Conservation (phyloP, 2,888 invertebrate species). For the Aleiodes testaceus region DNA sequence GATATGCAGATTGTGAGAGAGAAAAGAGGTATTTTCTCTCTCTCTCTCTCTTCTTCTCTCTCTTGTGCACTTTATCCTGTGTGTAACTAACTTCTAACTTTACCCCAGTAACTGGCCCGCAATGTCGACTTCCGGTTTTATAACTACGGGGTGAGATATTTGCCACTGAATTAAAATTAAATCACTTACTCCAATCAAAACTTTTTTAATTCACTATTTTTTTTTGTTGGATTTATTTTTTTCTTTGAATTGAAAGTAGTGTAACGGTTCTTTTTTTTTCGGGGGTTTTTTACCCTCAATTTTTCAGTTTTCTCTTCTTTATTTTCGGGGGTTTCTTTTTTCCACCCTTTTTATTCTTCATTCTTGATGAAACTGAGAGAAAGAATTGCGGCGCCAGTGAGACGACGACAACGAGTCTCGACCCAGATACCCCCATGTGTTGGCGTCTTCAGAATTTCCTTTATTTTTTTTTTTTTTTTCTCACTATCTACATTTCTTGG, state of each 20-base stretch:
- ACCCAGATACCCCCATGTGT: conserved; percentile 68
- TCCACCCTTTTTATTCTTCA: conserved; percentile 25
- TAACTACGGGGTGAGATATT: conserved; percentile 7
- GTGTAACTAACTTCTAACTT: conserved; percentile 72
- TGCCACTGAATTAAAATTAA: conserved; percentile 49
- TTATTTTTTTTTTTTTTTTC: conserved; percentile 60
- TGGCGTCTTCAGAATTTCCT: conserved; percentile 61
- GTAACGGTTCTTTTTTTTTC: conserved; percentile 34
- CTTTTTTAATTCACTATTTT: neutral
- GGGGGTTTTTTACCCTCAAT: conserved; percentile 38
- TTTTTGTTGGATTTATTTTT: neutral
- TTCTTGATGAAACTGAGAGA: conserved; percentile 54
- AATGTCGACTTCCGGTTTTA: conserved; percentile 45
- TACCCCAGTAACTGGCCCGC: conserved; percentile 57
- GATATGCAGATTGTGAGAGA: conserved; percentile 37
- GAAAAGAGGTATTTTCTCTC: conserved; percentile 63
- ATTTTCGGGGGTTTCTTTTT: conserved; percentile 26
- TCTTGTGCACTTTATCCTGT: conserved; percentile 46
- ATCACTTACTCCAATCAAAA: conserved; percentile 30
- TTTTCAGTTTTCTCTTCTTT: conserved; percentile 12
- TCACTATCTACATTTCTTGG: conserved; percentile 62
- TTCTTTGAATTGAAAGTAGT: conserved; percentile 15
- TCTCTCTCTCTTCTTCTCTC: conserved; percentile 40
- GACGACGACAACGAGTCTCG: conserved; percentile 71
- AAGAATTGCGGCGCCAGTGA: conserved; percentile 68